Evolutionary conservation across 2,113 vertebrate species (phyloP).

Genomic region (Triplophysa siluroides): DNA sequence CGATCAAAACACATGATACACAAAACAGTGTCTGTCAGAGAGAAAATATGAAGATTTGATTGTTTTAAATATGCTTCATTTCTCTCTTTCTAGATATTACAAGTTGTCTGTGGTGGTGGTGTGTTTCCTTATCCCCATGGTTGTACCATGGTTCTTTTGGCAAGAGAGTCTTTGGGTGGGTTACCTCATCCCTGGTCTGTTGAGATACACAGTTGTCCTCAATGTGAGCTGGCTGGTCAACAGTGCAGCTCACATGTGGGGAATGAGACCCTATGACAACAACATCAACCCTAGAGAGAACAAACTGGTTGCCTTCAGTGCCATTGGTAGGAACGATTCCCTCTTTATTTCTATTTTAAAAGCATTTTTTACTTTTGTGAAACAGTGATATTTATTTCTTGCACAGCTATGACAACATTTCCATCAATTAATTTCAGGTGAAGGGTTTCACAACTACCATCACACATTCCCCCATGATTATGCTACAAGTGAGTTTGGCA

Average conservation of each 20-base stretch:
- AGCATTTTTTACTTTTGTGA: neutral
- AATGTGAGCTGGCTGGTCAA: conserved; percentile 94
- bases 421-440: conserved; percentile 74
- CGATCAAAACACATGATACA: neutral
- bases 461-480: conserved; percentile 93
- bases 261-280: conserved; percentile 86
- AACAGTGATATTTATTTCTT: neutral
- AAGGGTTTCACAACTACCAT: conserved; percentile 97
- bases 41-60: neutral
- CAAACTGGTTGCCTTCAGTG: conserved; percentile 81
- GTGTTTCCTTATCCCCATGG: conserved; percentile 82
- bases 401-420: neutral
- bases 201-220: conserved; percentile 81
- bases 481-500: conserved; percentile 87
- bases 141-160: conserved; percentile 91
- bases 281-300: conserved; percentile 89
- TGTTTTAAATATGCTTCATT: conserved; percentile 5
- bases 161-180: conserved; percentile 76
- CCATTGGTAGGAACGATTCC: conserved; percentile 77
- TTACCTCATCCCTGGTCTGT: conserved; percentile 80
- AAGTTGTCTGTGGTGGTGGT: conserved; percentile 79
- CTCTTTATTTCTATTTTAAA: neutral
- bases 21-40: neutral
- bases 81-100: conserved; percentile 77
- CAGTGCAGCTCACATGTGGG: conserved; percentile 93